Base-by-base conservation (phyloP, 30 jellyfish, hydroid and myxozoan genomes). In the Hydractinia symbiolongicarpus region DNA sequence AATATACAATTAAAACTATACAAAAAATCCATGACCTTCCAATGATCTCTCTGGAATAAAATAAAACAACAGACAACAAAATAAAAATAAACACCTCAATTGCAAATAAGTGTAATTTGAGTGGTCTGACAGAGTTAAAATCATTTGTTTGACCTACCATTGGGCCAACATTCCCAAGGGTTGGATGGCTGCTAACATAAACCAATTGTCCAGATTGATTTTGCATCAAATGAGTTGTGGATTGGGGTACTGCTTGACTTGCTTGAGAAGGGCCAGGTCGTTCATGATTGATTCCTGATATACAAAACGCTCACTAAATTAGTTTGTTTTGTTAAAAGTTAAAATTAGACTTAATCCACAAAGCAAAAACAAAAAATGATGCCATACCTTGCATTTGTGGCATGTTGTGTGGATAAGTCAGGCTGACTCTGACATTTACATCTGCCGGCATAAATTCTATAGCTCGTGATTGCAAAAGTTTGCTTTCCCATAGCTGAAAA, bases 401-500 rank as follows among this genome's bases (percentile, higher is more conserved):
- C 50, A 74, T 74, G 11, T 88, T 54, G 60, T 86, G 98, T 53
- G 98, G 98, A 61, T 91, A 91, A 1, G 98, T 82, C 76, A 91
- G 71, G 52, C 80, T 86, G 82, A 91, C 89, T 61, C 96, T 70
- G 15, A 82, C 82, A 44, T 95, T 81, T 7, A 91, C 87, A 86
- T 91, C 98, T 4, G 98, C 83, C 8, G 98, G 98, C 89, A 91
- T 91, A 64, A 83, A 82, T 52, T 91, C 98, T 4, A 91, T 86
- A 11, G 98, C 98, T 67, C 98, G 80, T 60, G 98, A 91, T 83
- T 91, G 98, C 82, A 86, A 79, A 49, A 91, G 89, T 54, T 91
- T 91, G 89, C 90, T 91, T 79, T 91, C 98, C 98, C 98, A 91
- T 49, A 91, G 85, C 98, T 91, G 77, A 51, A 82, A 78, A 72